Percentiles rank a stretch among this genome's conserved stretches.
phyloP scores from a whole-genome alignment of 1,140 invertebrate species.

The Drosophila chauvacae region DNA sequence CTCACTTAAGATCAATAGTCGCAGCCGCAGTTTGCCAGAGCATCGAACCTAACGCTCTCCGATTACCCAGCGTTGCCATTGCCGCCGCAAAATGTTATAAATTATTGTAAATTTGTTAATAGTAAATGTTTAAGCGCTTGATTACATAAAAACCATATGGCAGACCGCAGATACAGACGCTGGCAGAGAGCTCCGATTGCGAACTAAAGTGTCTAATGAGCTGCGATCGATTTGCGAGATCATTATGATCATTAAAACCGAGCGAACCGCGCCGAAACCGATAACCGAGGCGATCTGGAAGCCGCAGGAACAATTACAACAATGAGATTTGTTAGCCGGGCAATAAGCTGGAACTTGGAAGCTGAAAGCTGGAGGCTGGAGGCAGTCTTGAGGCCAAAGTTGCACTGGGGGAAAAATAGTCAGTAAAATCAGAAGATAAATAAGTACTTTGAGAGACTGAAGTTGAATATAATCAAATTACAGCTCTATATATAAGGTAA shows the following conservation, averaged over 20 bases:
- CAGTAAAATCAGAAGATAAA: background rate
- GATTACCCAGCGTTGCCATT: constrained; percentile 20
- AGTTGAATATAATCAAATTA: background rate
- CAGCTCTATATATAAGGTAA: background rate
- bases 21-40: constrained; percentile 32
- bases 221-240: constrained; percentile 58
- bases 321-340: constrained; percentile 49
- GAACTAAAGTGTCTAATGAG: constrained; percentile 54
- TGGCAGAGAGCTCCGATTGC: constrained; percentile 8
- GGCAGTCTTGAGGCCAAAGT: constrained; percentile 55
- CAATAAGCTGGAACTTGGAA: constrained; percentile 44
- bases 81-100: constrained; percentile 39
- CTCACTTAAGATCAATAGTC: constrained; percentile 49
- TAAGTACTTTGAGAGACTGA: background rate
- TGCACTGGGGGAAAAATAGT: background rate
- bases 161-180: constrained; percentile 18
- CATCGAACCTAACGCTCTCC: constrained; percentile 33
- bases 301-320: constrained; percentile 62
- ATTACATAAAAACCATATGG: constrained; percentile 55
- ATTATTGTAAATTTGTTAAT: constrained; percentile 62
- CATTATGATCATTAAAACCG: constrained; percentile 40
- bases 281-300: constrained; percentile 37
- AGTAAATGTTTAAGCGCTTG: constrained; percentile 65
- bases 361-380: constrained; percentile 32
- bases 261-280: constrained; percentile 22